phyloP scores from a whole-genome alignment of 2,888 invertebrate species.

The Polyploca ridens region DNA sequence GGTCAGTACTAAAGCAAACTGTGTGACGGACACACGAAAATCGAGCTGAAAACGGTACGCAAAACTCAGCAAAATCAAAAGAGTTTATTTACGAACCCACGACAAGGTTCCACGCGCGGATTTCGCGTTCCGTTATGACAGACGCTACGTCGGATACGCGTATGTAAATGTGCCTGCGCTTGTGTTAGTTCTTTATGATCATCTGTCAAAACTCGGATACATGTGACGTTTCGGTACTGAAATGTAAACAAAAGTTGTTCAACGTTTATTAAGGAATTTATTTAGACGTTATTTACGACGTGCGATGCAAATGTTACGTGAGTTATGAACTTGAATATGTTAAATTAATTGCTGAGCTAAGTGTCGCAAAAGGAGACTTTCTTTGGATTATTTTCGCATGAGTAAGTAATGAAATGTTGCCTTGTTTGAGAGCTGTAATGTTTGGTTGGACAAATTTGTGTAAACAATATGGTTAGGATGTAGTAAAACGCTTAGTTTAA shows the following conservation, averaged over 20 bases:
- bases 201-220: slow-evolving; percentile 81
- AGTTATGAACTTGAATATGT: slow-evolving; percentile 78
- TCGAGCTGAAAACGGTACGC: slow-evolving; percentile 80
- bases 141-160: slow-evolving; percentile 50
- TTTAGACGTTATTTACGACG: slow-evolving; percentile 73
- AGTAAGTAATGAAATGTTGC: slow-evolving; percentile 71
- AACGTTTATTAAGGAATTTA: slow-evolving; percentile 56
- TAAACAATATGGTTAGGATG: slow-evolving; percentile 45
- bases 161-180: slow-evolving; percentile 76
- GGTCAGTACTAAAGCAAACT: slow-evolving; percentile 84
- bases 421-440: slow-evolving; percentile 51
- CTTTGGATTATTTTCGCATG: slow-evolving; percentile 76
- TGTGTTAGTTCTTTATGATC: slow-evolving; percentile 78
- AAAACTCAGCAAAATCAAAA: slow-evolving; percentile 66
- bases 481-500: slow-evolving; percentile 50
- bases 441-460: slow-evolving; percentile 51
- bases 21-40: slow-evolving; percentile 85
- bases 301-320: slow-evolving; percentile 66
- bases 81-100: slow-evolving; percentile 47
- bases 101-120: slow-evolving; percentile 38
- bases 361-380: slow-evolving; percentile 57
- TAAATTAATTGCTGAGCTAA: slow-evolving; percentile 72
- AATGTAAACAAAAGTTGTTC: slow-evolving; percentile 81
- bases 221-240: slow-evolving; percentile 80
- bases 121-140: slow-evolving; percentile 39